Conservation (phyloP, 37 sponge, comb jelly and placozoan species). For the Crambe crambe region DNA sequence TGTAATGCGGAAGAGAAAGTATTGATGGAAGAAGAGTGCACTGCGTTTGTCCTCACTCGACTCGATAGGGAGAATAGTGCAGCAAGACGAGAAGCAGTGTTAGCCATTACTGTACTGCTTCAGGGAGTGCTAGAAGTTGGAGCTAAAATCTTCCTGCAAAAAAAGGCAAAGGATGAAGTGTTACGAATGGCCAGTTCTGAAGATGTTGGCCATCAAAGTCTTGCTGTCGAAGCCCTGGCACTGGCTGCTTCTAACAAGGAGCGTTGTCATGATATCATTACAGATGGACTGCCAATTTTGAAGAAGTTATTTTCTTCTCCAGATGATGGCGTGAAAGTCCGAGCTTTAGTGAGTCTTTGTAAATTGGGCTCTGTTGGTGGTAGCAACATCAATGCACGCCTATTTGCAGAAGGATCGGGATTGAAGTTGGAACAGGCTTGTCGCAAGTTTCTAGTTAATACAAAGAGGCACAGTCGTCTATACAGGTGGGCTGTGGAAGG, state of each 20-base stretch:
- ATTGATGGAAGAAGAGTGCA: conserved; percentile 37
- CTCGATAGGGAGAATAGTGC: conserved; percentile 23
- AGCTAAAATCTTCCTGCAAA: conserved; percentile 56
- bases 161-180: conserved; percentile 38
- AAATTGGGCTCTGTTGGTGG: conserved; percentile 84
- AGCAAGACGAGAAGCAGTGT: conserved; percentile 48
- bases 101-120: conserved; percentile 60
- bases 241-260: conserved; percentile 90
- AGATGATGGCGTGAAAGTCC: conserved; percentile 69
- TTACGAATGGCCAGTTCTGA: conserved; percentile 56
- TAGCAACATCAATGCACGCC: conserved; percentile 72
- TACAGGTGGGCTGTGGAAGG: conserved; percentile 93
- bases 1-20: conserved; percentile 31
- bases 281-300: conserved; percentile 61
- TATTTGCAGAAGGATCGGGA: conserved; percentile 67
- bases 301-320: conserved; percentile 65
- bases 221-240: conserved; percentile 81
- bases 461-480: conserved; percentile 28
- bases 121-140: conserved; percentile 80
- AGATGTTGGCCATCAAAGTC: conserved; percentile 52
- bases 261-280: conserved; percentile 69
- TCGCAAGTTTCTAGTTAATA: conserved; percentile 66
- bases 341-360: conserved; percentile 92
- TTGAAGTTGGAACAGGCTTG: conserved; percentile 67
- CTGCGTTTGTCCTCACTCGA: conserved; percentile 38